Evolutionary conservation across 2,888 invertebrate genomes (phyloP), one percentile per base, ranked within the genome.

Genomic region (Lathronympha strigana): DNA sequence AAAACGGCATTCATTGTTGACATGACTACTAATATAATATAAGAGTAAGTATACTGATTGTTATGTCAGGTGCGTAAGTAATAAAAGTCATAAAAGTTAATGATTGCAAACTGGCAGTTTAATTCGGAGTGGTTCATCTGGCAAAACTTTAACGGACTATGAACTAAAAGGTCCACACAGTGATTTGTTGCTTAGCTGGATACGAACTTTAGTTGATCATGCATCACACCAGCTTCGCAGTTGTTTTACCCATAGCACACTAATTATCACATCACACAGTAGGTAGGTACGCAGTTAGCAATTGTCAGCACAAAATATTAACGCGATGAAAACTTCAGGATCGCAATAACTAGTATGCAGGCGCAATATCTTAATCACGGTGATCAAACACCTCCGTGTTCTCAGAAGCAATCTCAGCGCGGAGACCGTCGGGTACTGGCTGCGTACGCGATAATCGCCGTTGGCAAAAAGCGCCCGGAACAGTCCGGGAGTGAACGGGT

Each of bases 331-430:
- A 57, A 57, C 43, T 31, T 31, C 19, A 57, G 43, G 28, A 21
- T 31, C 9, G 43, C 45, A 28, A 45, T 45, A 57, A 57, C 57
- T 57, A 57, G 21, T 57, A 57, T 45, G 57, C 45, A 57, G 55
- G 55, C 58, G 36, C 62, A 54, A 62, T 62, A 54, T 62, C 62
- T 62, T 62, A 62, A 62, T 62, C 62, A 62, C 54, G 15, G 19
- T 45, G 57, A 57, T 33, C 62, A 62, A 62, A 62, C 62, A 54
- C 54, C 47, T 54, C 19, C 15, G 33, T 53, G 25, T 62, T 62
- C 62, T 47, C 47, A 33, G 62, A 62, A 62, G 45, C 47, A 55
- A 62, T 62, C 62, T 47, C 62, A 38, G 54, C 15, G 25, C 58
- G 2, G 28, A 33, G 53, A 13, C 13, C 57, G 57, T 45, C 19